Conservation (phyloP, 2,113 vertebrate species). For the Phyllopteryx taeniolatus region DNA sequence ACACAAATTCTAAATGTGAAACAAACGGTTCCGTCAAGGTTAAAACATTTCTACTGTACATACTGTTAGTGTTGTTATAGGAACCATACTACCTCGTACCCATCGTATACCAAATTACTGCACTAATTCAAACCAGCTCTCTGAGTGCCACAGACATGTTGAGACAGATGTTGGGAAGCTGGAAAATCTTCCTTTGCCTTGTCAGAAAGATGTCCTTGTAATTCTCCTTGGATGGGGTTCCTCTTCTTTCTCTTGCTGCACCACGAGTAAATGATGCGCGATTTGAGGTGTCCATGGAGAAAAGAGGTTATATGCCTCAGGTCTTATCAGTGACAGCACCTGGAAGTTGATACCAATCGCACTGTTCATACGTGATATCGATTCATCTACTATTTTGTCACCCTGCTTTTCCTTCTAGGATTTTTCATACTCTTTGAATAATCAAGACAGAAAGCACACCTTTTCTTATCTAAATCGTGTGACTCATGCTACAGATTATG, state of each 20-base stretch:
- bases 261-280: neutral
- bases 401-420: neutral
- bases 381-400: neutral
- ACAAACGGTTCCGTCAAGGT: neutral
- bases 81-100: neutral
- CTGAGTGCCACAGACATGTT: neutral
- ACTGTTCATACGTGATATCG: neutral
- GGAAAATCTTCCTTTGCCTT: neutral
- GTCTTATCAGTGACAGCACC: slow-evolving; percentile 2
- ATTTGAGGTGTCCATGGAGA: neutral
- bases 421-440: neutral
- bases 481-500: neutral
- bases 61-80: neutral
- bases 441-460: neutral
- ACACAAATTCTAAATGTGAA: neutral
- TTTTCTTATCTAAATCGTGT: neutral
- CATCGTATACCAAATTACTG: neutral
- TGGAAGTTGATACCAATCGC: neutral
- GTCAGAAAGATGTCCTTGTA: slow-evolving; percentile 1
- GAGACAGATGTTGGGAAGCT: neutral
- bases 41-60: neutral
- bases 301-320: neutral
- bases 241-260: neutral
- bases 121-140: neutral
- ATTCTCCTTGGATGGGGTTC: neutral